Evolutionary conservation across 1,140 invertebrate species (phyloP).

Genomic region (Bathynomus jamesi): DNA sequence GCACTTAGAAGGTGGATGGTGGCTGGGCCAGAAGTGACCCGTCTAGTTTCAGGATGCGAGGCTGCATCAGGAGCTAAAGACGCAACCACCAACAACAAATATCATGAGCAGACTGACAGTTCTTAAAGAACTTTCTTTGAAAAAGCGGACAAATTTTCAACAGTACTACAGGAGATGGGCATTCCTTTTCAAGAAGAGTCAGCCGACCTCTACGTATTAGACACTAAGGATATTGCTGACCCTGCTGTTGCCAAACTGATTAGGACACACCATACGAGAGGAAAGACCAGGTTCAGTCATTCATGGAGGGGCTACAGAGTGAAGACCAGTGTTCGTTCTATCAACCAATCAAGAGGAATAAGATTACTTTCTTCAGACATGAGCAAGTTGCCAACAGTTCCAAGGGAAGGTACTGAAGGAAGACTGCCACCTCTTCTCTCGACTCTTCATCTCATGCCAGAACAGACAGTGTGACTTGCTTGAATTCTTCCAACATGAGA

Average conservation of each 20-base stretch:
- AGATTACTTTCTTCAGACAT: too few species aligned
- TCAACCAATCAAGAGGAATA: too few species aligned
- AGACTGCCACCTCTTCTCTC: constrained; percentile 7
- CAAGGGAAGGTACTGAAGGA: constrained; percentile 5
- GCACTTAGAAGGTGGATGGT: too few species aligned
- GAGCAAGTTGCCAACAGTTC: not conserved
- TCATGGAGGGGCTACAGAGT: not conserved
- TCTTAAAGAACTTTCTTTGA: constrained; percentile 14
- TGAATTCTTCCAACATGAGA: constrained; percentile 11
- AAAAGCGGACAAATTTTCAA: constrained; percentile 4
- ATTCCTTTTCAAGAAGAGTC: constrained; percentile 6
- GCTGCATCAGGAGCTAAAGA: constrained; percentile 4
- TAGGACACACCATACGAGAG: too few species aligned
- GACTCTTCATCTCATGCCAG: constrained; percentile 9
- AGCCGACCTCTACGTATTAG: not conserved
- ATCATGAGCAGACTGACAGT: constrained; percentile 13
- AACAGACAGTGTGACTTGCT: constrained; percentile 4
- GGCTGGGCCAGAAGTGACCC: constrained; percentile 10
- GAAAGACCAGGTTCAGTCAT: not conserved
- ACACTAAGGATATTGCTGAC: constrained; percentile 4
- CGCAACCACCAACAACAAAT: not conserved
- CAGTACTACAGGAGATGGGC: too few species aligned
- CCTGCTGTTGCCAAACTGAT: too few species aligned
- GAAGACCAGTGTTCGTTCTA: too few species aligned
- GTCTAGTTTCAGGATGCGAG: constrained; percentile 33